These are phyloP conservation scores for Anolis sagrei DNA, from an alignment of 2,113 vertebrate species.

Conservation along the genomic window DNA sequence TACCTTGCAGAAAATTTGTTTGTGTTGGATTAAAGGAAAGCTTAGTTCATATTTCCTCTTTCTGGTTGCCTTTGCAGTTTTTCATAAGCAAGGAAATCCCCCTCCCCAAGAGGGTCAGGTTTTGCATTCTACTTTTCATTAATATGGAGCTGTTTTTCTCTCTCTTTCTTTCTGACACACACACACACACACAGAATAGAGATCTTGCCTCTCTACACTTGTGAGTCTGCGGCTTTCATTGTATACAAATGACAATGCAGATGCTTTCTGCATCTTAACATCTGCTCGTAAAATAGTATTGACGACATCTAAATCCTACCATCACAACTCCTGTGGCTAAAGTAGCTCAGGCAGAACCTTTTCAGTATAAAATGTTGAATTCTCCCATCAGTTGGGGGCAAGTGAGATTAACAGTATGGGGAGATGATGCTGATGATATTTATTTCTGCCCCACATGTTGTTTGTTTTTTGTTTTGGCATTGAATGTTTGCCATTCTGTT, in stretches of 20 bases:
- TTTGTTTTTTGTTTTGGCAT: no score
- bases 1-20: not conserved
- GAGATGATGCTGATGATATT: no score
- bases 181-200: not conserved
- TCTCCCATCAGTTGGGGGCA: no score
- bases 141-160: not conserved
- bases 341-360: no score
- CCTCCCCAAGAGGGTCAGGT: not conserved
- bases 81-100: not conserved
- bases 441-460: no score
- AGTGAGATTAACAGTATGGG: no score
- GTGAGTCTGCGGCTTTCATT: not conserved
- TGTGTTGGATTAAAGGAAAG: not conserved
- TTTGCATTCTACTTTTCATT: not conserved
- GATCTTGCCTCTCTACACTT: not conserved
- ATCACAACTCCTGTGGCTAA: no score
- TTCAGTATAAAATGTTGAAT: no score
- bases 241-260: not conserved
- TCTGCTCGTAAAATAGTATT: not conserved
- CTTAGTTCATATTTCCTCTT: not conserved
- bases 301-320: not conserved
- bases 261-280: not conserved
- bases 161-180: no score
- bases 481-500: no score
- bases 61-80: not conserved